Conservation (phyloP, 2,888 invertebrate genomes). For the Phymatocera aterrima region DNA sequence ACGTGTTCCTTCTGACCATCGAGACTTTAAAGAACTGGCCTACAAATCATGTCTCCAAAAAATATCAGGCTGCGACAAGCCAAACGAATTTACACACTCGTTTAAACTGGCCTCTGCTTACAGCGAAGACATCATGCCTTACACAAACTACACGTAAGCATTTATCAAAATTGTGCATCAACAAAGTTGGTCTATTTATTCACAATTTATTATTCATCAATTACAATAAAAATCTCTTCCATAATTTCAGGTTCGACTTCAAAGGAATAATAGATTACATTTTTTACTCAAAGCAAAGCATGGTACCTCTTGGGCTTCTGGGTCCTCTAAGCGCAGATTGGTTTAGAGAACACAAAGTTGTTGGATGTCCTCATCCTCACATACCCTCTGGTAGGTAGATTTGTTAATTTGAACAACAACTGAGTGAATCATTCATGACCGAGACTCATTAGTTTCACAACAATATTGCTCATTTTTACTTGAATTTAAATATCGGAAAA, state of each 20-base stretch:
- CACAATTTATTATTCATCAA: too few species aligned
- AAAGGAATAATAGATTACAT: conserved; percentile 99
- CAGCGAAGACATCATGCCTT: conserved; percentile 96
- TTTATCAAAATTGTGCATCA: too few species aligned
- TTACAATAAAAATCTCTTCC: conserved; percentile 46
- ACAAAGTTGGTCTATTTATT: too few species aligned
- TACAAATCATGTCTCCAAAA: conserved; percentile 95
- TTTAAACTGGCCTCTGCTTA: conserved; percentile 97
- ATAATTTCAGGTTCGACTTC: conserved; percentile 93
- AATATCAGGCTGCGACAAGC: conserved; percentile 90
- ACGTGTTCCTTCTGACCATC: conserved; percentile 92
- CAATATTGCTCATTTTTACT: not conserved
- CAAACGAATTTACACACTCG: conserved; percentile 94
- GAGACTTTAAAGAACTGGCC: conserved; percentile 96
- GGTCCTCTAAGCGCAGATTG: conserved; percentile 96
- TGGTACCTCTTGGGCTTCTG: conserved; percentile 95
- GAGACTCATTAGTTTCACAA: not conserved
- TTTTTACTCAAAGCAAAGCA: conserved; percentile 96
- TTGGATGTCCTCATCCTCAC: conserved; percentile 98
- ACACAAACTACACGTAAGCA: conserved; percentile 99
- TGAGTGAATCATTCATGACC: not conserved
- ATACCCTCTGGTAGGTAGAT: conserved; percentile 88
- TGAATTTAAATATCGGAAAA: not conserved
- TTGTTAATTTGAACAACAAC: not conserved
- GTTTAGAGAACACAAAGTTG: conserved; percentile 96